A percentile compares a stretch with the other conserved stretches of the same genome.
Evolutionary conservation across 2,888 invertebrate genomes (phyloP).

Genomic region (Cabera pusaria): DNA sequence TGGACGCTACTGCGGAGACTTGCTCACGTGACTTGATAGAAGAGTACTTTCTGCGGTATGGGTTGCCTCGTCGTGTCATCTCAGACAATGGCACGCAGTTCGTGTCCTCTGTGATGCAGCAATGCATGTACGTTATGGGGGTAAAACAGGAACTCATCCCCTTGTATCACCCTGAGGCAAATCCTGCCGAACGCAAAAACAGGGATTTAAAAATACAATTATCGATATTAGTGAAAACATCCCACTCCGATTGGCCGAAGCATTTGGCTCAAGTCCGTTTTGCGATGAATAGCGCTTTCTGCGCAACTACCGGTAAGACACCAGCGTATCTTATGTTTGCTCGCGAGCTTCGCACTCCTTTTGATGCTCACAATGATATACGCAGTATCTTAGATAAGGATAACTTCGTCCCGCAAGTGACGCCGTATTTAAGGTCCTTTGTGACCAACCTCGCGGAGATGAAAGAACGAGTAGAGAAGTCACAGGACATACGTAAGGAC

Average conservation of each 20-base stretch:
- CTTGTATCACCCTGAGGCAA: constrained; percentile 41
- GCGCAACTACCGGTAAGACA: constrained; percentile 35
- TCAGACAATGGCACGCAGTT: constrained; percentile 35
- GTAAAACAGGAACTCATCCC: constrained; percentile 36
- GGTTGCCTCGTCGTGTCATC: constrained; percentile 27
- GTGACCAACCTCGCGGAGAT: not conserved
- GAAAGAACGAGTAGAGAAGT: not conserved
- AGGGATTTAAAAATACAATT: constrained; percentile 25
- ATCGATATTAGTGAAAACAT: constrained; percentile 17
- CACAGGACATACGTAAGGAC: constrained; percentile 1
- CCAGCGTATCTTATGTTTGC: constrained; percentile 49
- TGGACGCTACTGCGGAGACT: constrained; percentile 15
- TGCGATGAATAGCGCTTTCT: constrained; percentile 13
- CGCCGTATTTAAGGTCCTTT: constrained; percentile 5
- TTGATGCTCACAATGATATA: constrained; percentile 7
- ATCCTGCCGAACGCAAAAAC: constrained; percentile 27
- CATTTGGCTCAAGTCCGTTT: constrained; percentile 15
- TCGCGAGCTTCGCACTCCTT: constrained; percentile 11
- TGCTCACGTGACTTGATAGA: no score
- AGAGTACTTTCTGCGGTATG: constrained; percentile 34
- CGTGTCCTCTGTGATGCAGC: constrained; percentile 37
- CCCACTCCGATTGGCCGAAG: constrained; percentile 16
- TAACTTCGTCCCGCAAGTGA: constrained; percentile 20
- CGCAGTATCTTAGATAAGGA: no score
- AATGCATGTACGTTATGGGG: constrained; percentile 19